Conservation (phyloP, 2,797 vertebrate species). For the Anabas testudineus region DNA sequence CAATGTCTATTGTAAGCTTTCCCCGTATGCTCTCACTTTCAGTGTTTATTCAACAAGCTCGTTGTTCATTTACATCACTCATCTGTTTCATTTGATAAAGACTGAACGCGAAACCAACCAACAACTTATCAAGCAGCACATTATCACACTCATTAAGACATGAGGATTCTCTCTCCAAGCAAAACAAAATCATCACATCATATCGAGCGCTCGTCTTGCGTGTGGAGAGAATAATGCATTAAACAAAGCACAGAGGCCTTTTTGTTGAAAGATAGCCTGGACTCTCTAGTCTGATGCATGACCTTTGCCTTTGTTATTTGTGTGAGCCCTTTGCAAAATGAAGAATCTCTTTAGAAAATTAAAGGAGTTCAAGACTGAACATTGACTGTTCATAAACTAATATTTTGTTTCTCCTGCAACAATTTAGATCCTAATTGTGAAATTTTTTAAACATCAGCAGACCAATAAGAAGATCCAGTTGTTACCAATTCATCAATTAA, state of each 20-base stretch:
- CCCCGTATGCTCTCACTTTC: constrained; percentile 22
- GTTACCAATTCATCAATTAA: constrained; percentile 8
- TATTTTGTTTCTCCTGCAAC: background rate
- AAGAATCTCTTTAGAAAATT: constrained; percentile 4
- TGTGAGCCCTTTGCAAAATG: constrained; percentile 3
- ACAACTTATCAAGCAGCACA: background rate
- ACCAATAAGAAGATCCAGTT: background rate
- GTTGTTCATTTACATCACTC: constrained; percentile 6
- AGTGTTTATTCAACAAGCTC: constrained; percentile 33
- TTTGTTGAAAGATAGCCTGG: background rate
- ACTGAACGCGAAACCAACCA: constrained; percentile 1
- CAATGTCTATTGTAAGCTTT: background rate
- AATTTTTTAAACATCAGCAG: constrained; percentile 9
- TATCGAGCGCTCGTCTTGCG: background rate
- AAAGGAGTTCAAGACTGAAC: background rate
- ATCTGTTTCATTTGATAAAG: constrained; percentile 19
- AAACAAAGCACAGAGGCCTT: constrained; percentile 1
- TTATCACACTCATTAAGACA: constrained; percentile 6
- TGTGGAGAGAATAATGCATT: constrained; percentile 18
- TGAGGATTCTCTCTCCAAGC: background rate
- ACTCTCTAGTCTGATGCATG: background rate
- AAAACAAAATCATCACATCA: background rate
- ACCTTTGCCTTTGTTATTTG: background rate
- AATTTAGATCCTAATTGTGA: background rate
- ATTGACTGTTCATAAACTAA: background rate